Percentiles rank a stretch among this genome's conserved stretches.
Evolutionary conservation across 2,888 invertebrate genomes (phyloP).

Genomic region (Perdita meconis): DNA sequence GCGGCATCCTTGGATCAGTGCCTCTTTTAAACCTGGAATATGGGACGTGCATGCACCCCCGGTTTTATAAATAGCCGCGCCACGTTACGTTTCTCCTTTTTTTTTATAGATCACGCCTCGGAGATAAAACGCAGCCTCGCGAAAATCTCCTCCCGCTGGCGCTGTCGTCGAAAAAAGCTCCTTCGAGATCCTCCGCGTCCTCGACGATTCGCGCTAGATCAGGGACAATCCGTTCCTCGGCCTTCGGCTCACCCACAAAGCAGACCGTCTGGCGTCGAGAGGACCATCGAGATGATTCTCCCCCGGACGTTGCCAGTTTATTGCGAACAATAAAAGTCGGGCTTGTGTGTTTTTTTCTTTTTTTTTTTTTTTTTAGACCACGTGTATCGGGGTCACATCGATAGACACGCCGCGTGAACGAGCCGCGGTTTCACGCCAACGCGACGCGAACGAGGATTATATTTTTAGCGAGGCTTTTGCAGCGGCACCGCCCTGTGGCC

Average conservation of each 20-base stretch:
- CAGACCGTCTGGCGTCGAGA: constrained; percentile 36
- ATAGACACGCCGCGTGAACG: constrained; percentile 69
- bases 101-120: constrained; percentile 37
- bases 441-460: constrained; percentile 65
- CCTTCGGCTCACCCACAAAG: not conserved
- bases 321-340: constrained; percentile 52
- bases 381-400: constrained; percentile 78
- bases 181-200: not conserved
- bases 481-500: constrained; percentile 40
- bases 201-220: not conserved
- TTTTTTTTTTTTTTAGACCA: constrained; percentile 36
- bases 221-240: not conserved
- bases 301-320: constrained; percentile 46
- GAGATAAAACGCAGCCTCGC: constrained; percentile 18
- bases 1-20: constrained; percentile 53
- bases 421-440: constrained; percentile 75
- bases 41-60: constrained; percentile 50
- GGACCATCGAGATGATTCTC: constrained; percentile 13
- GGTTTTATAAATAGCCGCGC: constrained; percentile 53
- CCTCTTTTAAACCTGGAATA: constrained; percentile 58
- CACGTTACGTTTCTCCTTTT: constrained; percentile 6
- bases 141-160: too few relatives aligned
- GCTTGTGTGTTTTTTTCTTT: too few relatives aligned
- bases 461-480: constrained; percentile 74
- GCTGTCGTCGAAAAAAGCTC: not conserved